Base-by-base conservation (phyloP, 2,797 vertebrate species). In the Falco concolor region DNA sequence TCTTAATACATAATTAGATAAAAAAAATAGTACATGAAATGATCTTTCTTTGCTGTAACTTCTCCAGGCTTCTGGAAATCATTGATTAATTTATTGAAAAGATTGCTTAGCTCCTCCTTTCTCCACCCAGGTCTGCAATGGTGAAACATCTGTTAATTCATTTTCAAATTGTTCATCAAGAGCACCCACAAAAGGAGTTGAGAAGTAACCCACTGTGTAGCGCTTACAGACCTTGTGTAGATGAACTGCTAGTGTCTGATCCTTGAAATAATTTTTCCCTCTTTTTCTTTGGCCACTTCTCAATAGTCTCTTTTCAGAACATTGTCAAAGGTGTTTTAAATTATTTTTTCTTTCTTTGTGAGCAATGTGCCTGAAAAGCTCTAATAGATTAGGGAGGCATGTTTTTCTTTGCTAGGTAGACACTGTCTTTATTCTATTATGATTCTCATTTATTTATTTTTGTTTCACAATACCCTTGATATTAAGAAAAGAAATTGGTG, bases 371-470 rank as follows among this genome's bases (percentile, higher is more conserved):
- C 72, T 90, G 81, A 76, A 91, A 92, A 94, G 8, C 36, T 87
- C 53, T 47, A 57, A 68, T 15, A 90, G 56, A 83, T 60, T 61
- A 78, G 74, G 40, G 30, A 93, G 27, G 64, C 21, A 83, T 92
- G 88, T 90, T 89, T 97, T 95, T 84, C 90, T 90, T 94, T 92
- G 74, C 57, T 49, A 90, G 70, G 81, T 89, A 93, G 91, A 80
- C 63, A 49, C 52, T 67, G 42, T 54, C 90, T 90, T 93, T 85
- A 76, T 84, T 95, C 91, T 87, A 80, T 61, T 84, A 93, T 89
- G 86, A 83, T 92, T 94, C 69, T 45, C 90, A 88, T 74, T 94
- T 96, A 94, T 96, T 95, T 96, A 96, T 96, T 96, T 96, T 96
- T 93, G 94, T 95, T 96, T 93, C 93, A 93, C 77, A 92, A 84